These are phyloP conservation scores for Rhingia rostrata DNA, from an alignment of 2,888 invertebrate genomes.

Conservation along the genomic window DNA sequence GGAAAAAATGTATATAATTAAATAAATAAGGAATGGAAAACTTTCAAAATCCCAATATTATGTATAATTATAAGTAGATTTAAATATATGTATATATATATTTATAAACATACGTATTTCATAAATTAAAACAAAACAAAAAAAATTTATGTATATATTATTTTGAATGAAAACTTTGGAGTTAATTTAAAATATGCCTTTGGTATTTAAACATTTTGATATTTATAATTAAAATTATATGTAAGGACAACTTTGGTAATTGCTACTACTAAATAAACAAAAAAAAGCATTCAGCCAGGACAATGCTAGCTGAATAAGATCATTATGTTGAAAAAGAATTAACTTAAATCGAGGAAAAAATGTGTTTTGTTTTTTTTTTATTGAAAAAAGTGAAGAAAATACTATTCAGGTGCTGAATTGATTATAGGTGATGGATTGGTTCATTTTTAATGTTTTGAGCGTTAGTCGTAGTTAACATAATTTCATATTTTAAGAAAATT, in stretches of 20 bases:
- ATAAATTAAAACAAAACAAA: slow-evolving; percentile 28
- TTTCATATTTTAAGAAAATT: no score
- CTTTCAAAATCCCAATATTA: slow-evolving; percentile 42
- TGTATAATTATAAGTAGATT: slow-evolving; percentile 23
- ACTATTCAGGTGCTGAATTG: slow-evolving; percentile 27
- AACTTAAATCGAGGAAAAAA: slow-evolving; percentile 11
- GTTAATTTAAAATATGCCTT: slow-evolving; percentile 79
- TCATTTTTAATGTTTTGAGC: neutral
- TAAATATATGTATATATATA: slow-evolving; percentile 35
- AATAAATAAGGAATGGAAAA: slow-evolving; percentile 71
- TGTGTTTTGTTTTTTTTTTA: neutral
- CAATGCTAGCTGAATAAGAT: slow-evolving; percentile 27
- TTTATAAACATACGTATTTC: slow-evolving; percentile 39
- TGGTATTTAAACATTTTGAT: slow-evolving; percentile 78
- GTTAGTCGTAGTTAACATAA: no score
- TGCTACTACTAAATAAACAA: slow-evolving; percentile 57
- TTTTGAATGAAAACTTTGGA: slow-evolving; percentile 65
- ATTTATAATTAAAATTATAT: slow-evolving; percentile 75
- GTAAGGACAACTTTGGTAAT: slow-evolving; percentile 83
- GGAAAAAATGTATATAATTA: slow-evolving; percentile 48
- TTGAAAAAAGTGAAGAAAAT: neutral
- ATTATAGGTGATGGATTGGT: neutral
- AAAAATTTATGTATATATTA: slow-evolving; percentile 35
- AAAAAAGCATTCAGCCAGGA: slow-evolving; percentile 23
- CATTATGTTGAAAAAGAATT: slow-evolving; percentile 27